phyloP scores from a whole-genome alignment of 2,797 vertebrate genomes.

The Urophycis tenuis region DNA sequence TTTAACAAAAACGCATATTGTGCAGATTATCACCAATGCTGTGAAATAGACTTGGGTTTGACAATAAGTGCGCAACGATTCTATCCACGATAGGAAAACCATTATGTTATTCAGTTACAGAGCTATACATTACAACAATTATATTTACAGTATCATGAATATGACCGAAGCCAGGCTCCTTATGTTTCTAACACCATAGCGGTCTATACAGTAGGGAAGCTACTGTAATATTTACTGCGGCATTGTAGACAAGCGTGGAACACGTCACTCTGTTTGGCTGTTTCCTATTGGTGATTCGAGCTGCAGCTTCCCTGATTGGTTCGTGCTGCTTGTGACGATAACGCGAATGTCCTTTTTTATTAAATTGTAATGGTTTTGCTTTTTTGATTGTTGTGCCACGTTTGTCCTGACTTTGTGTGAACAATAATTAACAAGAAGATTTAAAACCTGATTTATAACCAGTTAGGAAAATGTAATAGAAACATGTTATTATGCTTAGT shows the following conservation, averaged over 20 bases:
- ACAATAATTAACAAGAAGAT: neutral
- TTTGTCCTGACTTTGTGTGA: neutral
- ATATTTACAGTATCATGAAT: neutral
- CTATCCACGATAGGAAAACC: neutral
- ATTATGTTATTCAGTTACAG: neutral
- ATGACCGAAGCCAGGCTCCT: neutral
- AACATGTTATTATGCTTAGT: neutral
- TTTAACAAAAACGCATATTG: slow-evolving; percentile 9
- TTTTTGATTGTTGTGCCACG: neutral
- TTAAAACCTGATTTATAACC: too few species aligned
- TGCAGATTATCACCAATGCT: neutral
- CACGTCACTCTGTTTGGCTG: neutral
- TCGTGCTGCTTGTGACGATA: neutral
- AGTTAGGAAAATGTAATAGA: neutral
- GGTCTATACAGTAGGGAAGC: neutral
- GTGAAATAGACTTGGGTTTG: neutral
- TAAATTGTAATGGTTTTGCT: neutral
- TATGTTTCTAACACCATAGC: neutral
- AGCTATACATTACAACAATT: neutral
- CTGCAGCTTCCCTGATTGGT: neutral
- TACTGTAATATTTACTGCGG: neutral
- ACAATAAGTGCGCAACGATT: neutral
- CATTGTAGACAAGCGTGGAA: neutral
- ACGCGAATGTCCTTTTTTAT: neutral
- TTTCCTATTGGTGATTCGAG: neutral